These are phyloP conservation scores for Diloba caeruleocephala DNA, from an alignment of 2,888 invertebrate genomes.

Conservation along the genomic window DNA sequence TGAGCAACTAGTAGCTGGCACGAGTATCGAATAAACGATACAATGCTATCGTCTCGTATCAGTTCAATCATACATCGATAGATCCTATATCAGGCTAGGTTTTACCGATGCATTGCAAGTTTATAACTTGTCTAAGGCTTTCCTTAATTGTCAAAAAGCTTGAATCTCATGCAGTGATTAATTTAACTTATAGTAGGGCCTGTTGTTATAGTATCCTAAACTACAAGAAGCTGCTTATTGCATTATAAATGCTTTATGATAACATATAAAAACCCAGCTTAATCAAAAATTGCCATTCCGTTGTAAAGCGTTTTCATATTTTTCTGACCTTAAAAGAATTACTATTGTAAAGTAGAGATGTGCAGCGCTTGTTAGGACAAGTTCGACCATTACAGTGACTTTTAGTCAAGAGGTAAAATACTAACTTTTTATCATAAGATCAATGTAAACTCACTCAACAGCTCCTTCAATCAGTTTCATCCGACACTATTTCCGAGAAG, in stretches of 20 bases:
- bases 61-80: slow-evolving; percentile 11
- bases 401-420: too few relatives aligned
- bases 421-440: too few relatives aligned
- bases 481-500: too few relatives aligned
- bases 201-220: slow-evolving; percentile 12
- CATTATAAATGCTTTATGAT: slow-evolving; percentile 11
- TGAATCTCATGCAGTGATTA: slow-evolving; percentile 26
- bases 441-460: too few relatives aligned
- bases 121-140: slow-evolving; percentile 15
- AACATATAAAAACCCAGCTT: slow-evolving; percentile 10
- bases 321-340: slow-evolving; percentile 7
- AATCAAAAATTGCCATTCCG: slow-evolving; percentile 27
- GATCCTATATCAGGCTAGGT: background rate
- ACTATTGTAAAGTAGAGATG: too few relatives aligned
- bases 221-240: slow-evolving; percentile 18
- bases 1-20: slow-evolving; percentile 45
- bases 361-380: too few relatives aligned
- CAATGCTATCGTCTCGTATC: slow-evolving; percentile 10
- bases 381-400: too few relatives aligned
- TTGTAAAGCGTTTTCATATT: slow-evolving; percentile 23
- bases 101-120: slow-evolving; percentile 16
- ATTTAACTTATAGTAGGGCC: background rate
- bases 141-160: slow-evolving; percentile 1
- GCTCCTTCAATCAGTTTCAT: too few relatives aligned
- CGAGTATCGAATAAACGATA: slow-evolving; percentile 16